Percentiles rank a stretch among this genome's conserved stretches.
These are phyloP conservation scores for Vicugna pacos DNA, from an alignment of 2,113 vertebrate species.

Conservation along the genomic window DNA sequence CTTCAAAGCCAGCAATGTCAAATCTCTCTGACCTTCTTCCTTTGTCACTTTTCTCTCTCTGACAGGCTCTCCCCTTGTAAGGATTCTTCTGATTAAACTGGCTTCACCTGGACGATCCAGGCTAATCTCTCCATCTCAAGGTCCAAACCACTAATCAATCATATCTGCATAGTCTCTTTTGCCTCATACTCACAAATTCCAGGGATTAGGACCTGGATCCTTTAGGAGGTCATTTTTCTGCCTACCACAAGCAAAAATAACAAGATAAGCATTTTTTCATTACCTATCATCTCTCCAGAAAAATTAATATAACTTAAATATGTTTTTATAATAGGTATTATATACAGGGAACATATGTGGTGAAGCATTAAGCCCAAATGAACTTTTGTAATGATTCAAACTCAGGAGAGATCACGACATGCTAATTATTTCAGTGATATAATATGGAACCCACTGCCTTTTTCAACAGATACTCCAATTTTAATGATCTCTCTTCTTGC, in stretches of 20 bases:
- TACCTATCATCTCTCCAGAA: not conserved
- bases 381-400: slow-evolving; percentile 20
- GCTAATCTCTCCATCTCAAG: no score
- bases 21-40: not conserved
- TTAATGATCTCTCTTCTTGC: not conserved
- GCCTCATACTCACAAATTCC: not conserved
- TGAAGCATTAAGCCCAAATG: not conserved
- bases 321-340: not conserved
- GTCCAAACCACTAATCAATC: not conserved
- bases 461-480: not conserved
- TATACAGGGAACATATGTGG: not conserved
- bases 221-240: not conserved
- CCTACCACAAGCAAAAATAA: not conserved
- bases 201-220: not conserved
- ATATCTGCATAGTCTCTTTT: not conserved
- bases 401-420: not conserved
- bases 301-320: not conserved
- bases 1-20: not conserved
- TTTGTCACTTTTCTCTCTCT: not conserved
- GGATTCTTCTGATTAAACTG: not conserved
- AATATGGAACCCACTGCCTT: not conserved
- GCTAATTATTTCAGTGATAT: not conserved
- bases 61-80: not conserved
- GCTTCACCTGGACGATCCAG: not conserved
- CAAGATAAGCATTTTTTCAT: not conserved